Base-by-base conservation (phyloP, 2,797 vertebrate species). In the Pangasius djambal region DNA sequence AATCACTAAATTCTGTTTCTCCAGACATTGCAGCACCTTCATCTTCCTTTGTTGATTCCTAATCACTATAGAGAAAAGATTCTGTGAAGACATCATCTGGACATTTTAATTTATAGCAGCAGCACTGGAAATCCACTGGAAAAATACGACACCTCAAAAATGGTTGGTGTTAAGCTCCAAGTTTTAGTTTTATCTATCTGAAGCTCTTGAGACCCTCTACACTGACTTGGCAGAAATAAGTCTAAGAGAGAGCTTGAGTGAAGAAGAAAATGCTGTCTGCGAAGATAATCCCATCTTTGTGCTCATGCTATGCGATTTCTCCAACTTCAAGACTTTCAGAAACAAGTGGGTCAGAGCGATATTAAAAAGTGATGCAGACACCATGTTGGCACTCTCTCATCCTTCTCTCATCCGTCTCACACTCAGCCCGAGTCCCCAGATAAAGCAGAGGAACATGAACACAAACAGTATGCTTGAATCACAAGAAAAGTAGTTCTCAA, bases 311-410 rank as follows among this genome's bases (percentile, higher is more conserved):
- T n/a, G 74, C 16, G n/a, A 77, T 20, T 18, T 55, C 79, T 89
- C 92, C 52, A 9, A 89, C 89, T 91, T 92, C 70, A 83, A 89
- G 59, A 91, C 92, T 92, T 87, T 72, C 40, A 18, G 91, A 94
- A 92, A 92, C 93, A 96, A 96, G 92, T 96, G 94, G 95, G 95
- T 96, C 95, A 95, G 92, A 90, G 92, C 86, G 93, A 93, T 93
- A 94, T 95, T 91, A 95, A 95, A 95, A 94, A 95, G 92, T 93
- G 92, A 95, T 93, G 91, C 12, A 67, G 59, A 86, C 88, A 50
- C 87, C 89, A 78, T 85, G 90, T 91, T 92, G 87, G 59, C 79
- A 85, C 90, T 88, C 89, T 89, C 65, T 37, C 70, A 88, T 69
- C 63, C 44, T 81, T 48, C 79, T 87, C 74, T 63, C 25, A 85